Evolutionary conservation across 2,888 invertebrate species (phyloP), one percentile per base, ranked within the genome.

Genomic region (Seira ritae): DNA sequence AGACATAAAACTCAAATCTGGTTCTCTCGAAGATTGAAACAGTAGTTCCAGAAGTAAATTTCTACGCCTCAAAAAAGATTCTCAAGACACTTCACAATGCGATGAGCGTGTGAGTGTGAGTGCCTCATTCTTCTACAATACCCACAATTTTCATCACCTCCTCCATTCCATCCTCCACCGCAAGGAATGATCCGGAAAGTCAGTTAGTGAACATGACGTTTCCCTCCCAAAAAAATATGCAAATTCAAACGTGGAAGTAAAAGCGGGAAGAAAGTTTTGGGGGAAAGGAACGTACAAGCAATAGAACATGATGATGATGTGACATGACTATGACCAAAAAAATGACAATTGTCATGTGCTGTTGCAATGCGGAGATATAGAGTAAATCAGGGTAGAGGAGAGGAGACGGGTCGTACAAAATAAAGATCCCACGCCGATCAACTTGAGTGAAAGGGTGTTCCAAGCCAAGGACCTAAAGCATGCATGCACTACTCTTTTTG

Each of bases 311-410:
- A 79, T 22, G 69, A 70, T 74, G 62, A 80, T 70, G 69, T 62
- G 74, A 62, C 74, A 62, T 46, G 80, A 70, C 74, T n/a, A n/a
- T n/a, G n/a, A n/a, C n/a, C n/a, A n/a, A n/a, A 74, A 68, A 70
- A 73, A 62, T 80, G 80, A 80, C 80, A 75, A 75, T 80, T 70
- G 74, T 80, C 80, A 80, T 75, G 19, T 67, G 17, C n/a, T 67
- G 60, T 65, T 69, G 66, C 46, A 68, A 46, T 72, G 72, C 67
- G 72, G 67, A n/a, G n/a, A 74, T 55, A 69, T 37, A 73, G 66
- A 80, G 75, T 80, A 74, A 74, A 80, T 80, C 80, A 74, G 74
- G 69, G 69, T 74, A 62, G 15, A 12, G 68, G 74, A n/a, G 31
- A 69, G 42, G 12, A 42, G 42, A 42, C 42, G 42, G 42, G 42